Evolutionary conservation across 1,140 invertebrate species (phyloP), one percentile per base, ranked within the genome.

Genomic region (Zaprionus tsacasi): DNA sequence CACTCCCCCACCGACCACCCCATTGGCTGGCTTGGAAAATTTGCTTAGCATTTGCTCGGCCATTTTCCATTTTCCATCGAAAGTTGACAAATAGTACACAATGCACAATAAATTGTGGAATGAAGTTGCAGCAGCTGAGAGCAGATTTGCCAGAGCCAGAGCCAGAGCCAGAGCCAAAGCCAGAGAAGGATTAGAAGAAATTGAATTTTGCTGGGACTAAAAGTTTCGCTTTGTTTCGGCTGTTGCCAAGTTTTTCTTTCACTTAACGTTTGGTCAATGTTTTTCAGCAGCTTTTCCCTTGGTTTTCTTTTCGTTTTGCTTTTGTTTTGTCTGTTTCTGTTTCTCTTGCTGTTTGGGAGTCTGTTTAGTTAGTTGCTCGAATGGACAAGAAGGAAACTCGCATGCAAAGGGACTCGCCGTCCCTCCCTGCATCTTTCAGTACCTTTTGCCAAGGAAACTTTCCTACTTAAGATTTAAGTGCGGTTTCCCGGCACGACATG

Each of bases 31-130:
- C 45, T 50, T 55, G 73, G 59, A 21, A 74, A 87, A 82, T 87
- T 87, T 87, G 82, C 71, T 82, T 88, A 82, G 81, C 65, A 61
- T 65, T 57, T 75, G 64, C 55, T 79, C 70, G 66, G 27, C 17
- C 35, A 21, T 59, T 77, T 68, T 21, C 33, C 38, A 43, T 43
- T 43, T 15, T 8, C 27, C 69, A 87, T 71, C 69, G 81, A 75
- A 70, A 78, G 64, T 88, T 83, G 83, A 80, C 70, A 88, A 83
- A 78, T 83, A 45, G 70, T 55, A 82, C 40, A 45, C n/a, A 45
- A 17, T 45, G 70, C 65, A 83, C 77, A 83, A 89, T 88, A 83
- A 89, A 83, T 88, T 83, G 64, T 76, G 54, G n/a, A 70, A 66
- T 73, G 73, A 72, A 76, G 57, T 56, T 64, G 73, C 21, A 60